Base-by-base conservation (phyloP, 2,113 vertebrate genomes). In the Microcebus jonahi region DNA sequence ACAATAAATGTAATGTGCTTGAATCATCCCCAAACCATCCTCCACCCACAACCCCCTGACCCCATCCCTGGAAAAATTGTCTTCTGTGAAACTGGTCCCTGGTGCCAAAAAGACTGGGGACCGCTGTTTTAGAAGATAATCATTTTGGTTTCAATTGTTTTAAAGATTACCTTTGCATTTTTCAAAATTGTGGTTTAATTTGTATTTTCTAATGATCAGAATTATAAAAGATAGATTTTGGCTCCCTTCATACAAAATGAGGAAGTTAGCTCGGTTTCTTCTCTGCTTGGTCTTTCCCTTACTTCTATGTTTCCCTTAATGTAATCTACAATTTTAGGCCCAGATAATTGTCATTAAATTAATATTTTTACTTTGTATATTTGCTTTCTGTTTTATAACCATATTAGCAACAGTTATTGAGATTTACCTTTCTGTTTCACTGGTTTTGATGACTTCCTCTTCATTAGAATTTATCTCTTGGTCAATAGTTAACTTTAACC, bases 161-260 rank as follows among this genome's bases (percentile, higher is more conserved):
- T 73, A 91, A 53, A 77, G 53, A 65, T 83, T 73, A 73, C 13
- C 13, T 92, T 77, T 48, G 42, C 18, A 1, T 27, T 90, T 96
- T 91, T 88, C 42, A 86, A 68, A 86, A 50, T 29, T 83, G 31
- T 79, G 42, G 6, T 93, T 93, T 79, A 50, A 67, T 70, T 96
- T 17, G 23, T 36, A 61, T 79, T 93, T 89, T 87, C 23, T 67
- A 88, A 70, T 88, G 27, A 55, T 80, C 14, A 45, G 6, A 34
- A 82, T 86, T 23, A 89, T 70, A 53, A 94, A 71, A 88, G 34
- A 42, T 31, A 76, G 48, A 36, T 68, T 89, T 88, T 81, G 6
- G 42, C 34, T 89, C 11, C 20, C 59, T 93, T 94, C 29, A 59
- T 57, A 65, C 3, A 89, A 76, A 96, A 84, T 42, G 27, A 76